Conservation (phyloP, 2,113 vertebrate species). For the Cyanocitta stelleri region DNA sequence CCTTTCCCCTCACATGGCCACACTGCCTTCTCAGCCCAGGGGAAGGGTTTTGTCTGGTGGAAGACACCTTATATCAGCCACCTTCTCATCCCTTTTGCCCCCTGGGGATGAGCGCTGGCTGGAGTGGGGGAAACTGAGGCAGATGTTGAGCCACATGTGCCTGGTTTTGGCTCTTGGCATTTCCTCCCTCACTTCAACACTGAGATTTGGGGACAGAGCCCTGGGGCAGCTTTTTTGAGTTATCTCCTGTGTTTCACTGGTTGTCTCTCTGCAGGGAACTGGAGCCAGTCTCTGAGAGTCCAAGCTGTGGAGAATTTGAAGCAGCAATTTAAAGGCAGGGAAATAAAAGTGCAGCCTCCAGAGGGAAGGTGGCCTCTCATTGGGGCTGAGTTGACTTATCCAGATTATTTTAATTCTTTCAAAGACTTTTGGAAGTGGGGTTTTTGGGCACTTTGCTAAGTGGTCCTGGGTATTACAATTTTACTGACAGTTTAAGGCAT, state of each 20-base stretch:
- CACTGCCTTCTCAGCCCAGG: not conserved
- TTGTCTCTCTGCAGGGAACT: not conserved
- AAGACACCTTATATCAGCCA: not conserved
- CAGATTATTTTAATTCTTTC: not conserved
- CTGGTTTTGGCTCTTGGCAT: not conserved
- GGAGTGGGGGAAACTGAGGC: not conserved
- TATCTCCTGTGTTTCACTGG: not conserved
- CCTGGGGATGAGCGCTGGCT: not conserved
- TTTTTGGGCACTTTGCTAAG: not conserved
- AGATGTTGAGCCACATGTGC: fast-evolving
- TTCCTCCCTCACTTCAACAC: not conserved
- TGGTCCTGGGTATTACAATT: not conserved
- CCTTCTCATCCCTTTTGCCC: fast-evolving
- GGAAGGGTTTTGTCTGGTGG: not conserved
- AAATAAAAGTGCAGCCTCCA: not conserved
- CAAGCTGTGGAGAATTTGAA: not conserved
- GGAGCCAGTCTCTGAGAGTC: not conserved
- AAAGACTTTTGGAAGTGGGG: not conserved
- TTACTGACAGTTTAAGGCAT: not conserved
- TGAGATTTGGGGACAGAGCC: not conserved
- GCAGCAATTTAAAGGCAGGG: not conserved
- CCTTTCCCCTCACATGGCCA: not conserved
- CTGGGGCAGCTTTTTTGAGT: not conserved
- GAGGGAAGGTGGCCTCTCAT: not conserved
- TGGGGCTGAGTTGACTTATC: not conserved